A percentile compares a stretch with the other conserved stretches of the same genome.
Conservation (phyloP, 2,888 invertebrate species). For the Cryptocheilus praepositus region DNA sequence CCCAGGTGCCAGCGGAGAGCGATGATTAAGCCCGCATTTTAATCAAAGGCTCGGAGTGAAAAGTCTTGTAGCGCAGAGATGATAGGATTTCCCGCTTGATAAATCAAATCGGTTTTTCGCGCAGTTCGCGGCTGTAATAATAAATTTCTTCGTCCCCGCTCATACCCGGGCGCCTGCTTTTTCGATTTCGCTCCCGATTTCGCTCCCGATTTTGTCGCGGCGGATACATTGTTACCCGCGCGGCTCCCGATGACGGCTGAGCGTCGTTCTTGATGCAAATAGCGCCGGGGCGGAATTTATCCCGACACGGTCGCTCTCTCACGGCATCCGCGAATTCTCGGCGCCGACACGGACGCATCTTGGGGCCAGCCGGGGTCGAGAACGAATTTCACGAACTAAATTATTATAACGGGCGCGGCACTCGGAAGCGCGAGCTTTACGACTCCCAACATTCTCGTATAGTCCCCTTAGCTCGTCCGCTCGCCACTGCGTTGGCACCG, state of each 20-base stretch:
- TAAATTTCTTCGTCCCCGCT: constrained; percentile 56
- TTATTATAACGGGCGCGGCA: constrained; percentile 67
- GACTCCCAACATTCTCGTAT: constrained; percentile 69
- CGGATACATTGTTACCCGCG: background rate
- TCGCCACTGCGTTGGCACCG: constrained; percentile 22
- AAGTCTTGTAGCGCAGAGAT: constrained; percentile 70
- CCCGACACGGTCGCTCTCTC: background rate
- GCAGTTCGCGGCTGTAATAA: constrained; percentile 53
- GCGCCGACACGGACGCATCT: constrained; percentile 10
- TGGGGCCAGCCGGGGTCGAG: constrained; percentile 21
- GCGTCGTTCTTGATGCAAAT: background rate
- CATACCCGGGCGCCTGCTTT: background rate
- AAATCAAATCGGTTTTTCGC: constrained; percentile 70
- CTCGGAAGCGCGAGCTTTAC: constrained; percentile 61
- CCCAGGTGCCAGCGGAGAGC: constrained; percentile 68
- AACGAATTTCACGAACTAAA: constrained; percentile 67
- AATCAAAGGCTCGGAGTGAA: constrained; percentile 73
- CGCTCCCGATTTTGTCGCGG: background rate
- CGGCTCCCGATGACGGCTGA: background rate
- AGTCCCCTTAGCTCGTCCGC: constrained; percentile 58
- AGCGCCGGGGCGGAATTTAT: background rate
- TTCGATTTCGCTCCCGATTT: background rate
- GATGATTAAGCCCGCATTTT: constrained; percentile 74
- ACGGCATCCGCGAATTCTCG: constrained; percentile 11
- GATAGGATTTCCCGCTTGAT: constrained; percentile 72